Base-by-base conservation (phyloP, 2,888 invertebrate genomes). In the Petrolisthes cinctipes region DNA sequence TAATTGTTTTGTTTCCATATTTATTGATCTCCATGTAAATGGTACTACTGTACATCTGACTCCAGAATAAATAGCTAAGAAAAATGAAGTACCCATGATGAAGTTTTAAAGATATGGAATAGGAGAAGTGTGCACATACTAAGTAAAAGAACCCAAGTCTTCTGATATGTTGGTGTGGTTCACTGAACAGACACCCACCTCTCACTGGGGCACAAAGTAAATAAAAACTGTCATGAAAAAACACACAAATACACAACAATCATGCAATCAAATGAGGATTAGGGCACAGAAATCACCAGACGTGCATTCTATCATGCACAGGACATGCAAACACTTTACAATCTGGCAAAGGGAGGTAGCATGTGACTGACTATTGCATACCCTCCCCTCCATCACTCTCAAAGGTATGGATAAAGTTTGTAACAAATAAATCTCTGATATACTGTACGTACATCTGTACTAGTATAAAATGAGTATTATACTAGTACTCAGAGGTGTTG, bases 111-210 rank as follows among this genome's bases (percentile, higher is more conserved):
- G 66, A 61, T 71, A 17, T 71, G 71, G 71, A 71, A 37, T 53
- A 66, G 14, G 61, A 79, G 9, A 79, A 79, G 17, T 85, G 85
- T 85, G 81, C 81, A 82, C 66, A 37, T 6, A 71, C 20, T 71
- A 71, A 14, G 20, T n/a, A 71, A 82, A 82, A n/a, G 61, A 66
- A 66, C 23, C 81, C 68, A 37, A n/a, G 66, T 66, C 6, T 23
- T 66, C 81, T 66, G 79, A 53, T 53, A 54, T 79, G 68, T 79
- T 68, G 68, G 79, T 85, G 79, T 79, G 85, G 71, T 79, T 66
- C 37, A 9, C 66, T 82, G 37, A 54, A 66, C 61, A 23, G 53
- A 82, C 81, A 82, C 66, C 81, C 61, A 82, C 81, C 81, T 66
- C 5, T 71, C 71, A 20, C 71, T n/a, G 6, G 71, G 71, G 14